Conservation (phyloP, 2,888 invertebrate genomes). For the Acronicta aceris region DNA sequence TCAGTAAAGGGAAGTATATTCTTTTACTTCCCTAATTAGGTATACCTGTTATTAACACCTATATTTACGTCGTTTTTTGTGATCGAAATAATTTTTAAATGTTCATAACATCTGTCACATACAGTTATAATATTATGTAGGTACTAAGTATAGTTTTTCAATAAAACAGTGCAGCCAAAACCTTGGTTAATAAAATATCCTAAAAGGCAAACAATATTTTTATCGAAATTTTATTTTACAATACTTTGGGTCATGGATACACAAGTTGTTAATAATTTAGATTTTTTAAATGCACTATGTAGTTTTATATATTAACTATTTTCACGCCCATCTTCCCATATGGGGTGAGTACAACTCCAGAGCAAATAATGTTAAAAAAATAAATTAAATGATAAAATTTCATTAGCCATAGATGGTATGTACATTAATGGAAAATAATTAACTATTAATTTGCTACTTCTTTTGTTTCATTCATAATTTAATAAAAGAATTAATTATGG, state of each 20-base stretch:
- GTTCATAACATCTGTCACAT: constrained; percentile 24
- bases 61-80: not conserved
- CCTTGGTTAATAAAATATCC: not conserved
- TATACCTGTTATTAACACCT: not conserved
- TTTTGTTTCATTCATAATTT: constrained; percentile 4
- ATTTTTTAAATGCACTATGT: constrained; percentile 20
- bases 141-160: no score
- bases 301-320: constrained; percentile 6
- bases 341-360: constrained; percentile 3
- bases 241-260: constrained; percentile 29
- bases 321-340: constrained; percentile 2
- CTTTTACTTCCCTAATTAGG: no score
- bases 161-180: constrained; percentile 18
- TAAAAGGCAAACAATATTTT: constrained; percentile 15
- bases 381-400: constrained; percentile 12
- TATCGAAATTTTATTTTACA: constrained; percentile 32
- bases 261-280: constrained; percentile 4
- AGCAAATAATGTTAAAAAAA: constrained; percentile 12
- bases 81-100: constrained; percentile 26
- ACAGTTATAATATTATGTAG: constrained; percentile 14
- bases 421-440: constrained; percentile 33
- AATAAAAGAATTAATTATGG: no score
- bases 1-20: no score
- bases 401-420: constrained; percentile 18
- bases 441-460: constrained; percentile 38